Conservation (phyloP, 2,113 vertebrate species). For the Leptodactylus fuscus region DNA sequence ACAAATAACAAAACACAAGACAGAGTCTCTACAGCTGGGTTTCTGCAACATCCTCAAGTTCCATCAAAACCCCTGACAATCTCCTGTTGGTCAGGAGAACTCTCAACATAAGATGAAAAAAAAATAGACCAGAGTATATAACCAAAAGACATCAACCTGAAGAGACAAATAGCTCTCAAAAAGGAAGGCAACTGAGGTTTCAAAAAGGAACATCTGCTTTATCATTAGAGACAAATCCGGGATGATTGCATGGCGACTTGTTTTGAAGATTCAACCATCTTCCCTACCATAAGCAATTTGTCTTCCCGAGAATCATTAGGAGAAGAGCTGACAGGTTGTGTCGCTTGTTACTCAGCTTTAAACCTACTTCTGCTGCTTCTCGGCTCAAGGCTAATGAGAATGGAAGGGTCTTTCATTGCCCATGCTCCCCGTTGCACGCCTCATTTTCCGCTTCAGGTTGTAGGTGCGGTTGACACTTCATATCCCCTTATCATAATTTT, state of each 20-base stretch:
- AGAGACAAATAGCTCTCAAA: conserved; percentile 62
- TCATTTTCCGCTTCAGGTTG: not conserved
- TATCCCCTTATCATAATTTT: not conserved
- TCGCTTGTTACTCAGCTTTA: conserved; percentile 27
- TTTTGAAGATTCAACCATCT: conserved; percentile 61
- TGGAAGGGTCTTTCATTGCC: conserved; percentile 50
- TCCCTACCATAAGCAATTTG: conserved; percentile 58
- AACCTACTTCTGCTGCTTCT: conserved; percentile 20
- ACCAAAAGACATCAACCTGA: conserved; percentile 52
- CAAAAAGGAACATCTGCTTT: conserved; percentile 63
- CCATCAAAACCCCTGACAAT: not conserved
- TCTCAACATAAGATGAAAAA: not conserved
- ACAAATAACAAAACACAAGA: too few relatives aligned
- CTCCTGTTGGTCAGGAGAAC: not conserved
- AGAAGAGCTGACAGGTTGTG: conserved; percentile 61
- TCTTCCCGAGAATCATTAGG: conserved; percentile 61
- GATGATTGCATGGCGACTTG: conserved; percentile 8
- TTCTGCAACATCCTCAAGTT: not conserved
- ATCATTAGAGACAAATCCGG: conserved; percentile 58
- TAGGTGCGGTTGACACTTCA: not conserved
- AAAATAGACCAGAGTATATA: not conserved
- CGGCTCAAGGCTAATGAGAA: conserved; percentile 38
- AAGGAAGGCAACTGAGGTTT: conserved; percentile 58
- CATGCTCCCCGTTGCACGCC: not conserved
- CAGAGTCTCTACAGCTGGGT: too few relatives aligned